Base-by-base conservation (phyloP, 2,113 vertebrate species). In the Thomomys bottae region DNA sequence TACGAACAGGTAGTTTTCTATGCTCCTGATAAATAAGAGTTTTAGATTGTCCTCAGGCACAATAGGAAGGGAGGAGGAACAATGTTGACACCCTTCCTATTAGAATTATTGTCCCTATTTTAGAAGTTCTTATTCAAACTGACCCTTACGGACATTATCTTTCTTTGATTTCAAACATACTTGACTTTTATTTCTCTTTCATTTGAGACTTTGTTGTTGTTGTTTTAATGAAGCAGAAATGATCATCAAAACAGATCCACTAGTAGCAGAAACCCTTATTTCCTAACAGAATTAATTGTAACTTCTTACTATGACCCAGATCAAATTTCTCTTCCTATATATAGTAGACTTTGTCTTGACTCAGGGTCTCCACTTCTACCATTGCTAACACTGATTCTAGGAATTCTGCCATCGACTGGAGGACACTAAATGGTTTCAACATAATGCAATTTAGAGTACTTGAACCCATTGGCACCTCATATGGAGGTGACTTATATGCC, bases 121-220 rank as follows among this genome's bases (percentile, higher is more conserved):
- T 88, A 75, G 63, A 84, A 77, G 73, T 75, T 93, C n/a, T 91
- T 77, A 45, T 54, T 87, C 64, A 79, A 59, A 86, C 68, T 54
- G 57, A 11, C 49, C 77, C 20, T 78, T 59, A 8, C 67, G 59
- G 23, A 72, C 17, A 88, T 81, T 28, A 34, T 5, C 40, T 28
- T 92, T n/a, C 24, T 89, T 84, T 87, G 75, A 93, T 84, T 85
- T 76, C 71, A 87, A 82, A 87, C 64, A 84, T 72, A 73, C 24
- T 87, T 91, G 73, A 57, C 32, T 92, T 87, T 63, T 71, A 42
- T 61, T 75, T 73, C 40, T 36, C 49, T 45, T 85, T 63, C 42
- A 85, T n/a, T 49, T 42, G 72, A 61, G 21, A 5, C 54, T 82
- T 84, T 21, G 49, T 54, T 54, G 49, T 54, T 54, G 4, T 15